phyloP scores from a whole-genome alignment of 2,888 invertebrate genomes.

The Tenthredo distinguenda region DNA sequence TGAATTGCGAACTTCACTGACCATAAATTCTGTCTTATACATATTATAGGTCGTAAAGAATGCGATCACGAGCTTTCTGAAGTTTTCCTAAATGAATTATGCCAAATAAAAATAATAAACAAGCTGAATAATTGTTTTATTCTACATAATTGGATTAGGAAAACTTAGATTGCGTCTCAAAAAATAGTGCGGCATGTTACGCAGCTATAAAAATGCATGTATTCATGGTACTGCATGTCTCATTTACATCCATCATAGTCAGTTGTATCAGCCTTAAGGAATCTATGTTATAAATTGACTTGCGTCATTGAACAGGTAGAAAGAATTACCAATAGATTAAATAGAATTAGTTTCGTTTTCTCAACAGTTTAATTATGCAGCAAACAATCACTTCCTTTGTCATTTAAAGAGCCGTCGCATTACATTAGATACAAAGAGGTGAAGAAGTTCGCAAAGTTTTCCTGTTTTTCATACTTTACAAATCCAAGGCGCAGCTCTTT shows the following conservation, averaged over 20 bases:
- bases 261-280: not conserved
- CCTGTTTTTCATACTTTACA: not conserved
- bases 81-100: constrained; percentile 31
- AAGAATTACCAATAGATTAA: not conserved
- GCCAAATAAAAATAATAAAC: not conserved
- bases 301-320: not conserved
- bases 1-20: constrained; percentile 37
- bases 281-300: constrained; percentile 13
- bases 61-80: not conserved
- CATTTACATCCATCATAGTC: constrained; percentile 36
- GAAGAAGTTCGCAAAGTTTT: not conserved
- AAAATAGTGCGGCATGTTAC: constrained; percentile 14
- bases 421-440: not conserved
- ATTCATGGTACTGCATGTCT: constrained; percentile 31
- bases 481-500: not conserved
- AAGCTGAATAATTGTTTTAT: not conserved
- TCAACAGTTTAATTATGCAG: not conserved
- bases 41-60: constrained; percentile 11
- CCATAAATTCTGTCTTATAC: constrained; percentile 7
- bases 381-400: not conserved
- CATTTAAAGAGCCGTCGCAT: not conserved
- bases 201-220: constrained; percentile 32
- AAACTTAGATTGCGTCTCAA: not conserved
- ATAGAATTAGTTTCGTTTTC: not conserved
- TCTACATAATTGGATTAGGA: constrained; percentile 25